Evolutionary conservation across 2,113 vertebrate species (phyloP), one percentile per base, ranked within the genome.

Genomic region (Etia nguti): DNA sequence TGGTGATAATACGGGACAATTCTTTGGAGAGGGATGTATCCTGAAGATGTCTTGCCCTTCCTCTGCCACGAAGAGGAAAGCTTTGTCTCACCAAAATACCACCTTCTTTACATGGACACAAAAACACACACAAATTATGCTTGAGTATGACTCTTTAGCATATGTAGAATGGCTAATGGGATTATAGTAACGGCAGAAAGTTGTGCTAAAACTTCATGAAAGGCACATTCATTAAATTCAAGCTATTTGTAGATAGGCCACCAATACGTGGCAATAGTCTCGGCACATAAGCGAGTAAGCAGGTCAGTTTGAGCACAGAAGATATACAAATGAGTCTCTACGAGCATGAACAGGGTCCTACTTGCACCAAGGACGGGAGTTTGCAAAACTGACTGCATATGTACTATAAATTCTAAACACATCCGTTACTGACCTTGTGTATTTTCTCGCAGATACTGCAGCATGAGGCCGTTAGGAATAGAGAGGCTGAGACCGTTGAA

Each of bases 401-500:
- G 10, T 18, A 52, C 4, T 56, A 3, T 54, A 65, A 13, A 36
- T 50, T 59, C 12, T 29, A 5, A 46, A 15, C 9, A 29, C 73
- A 26, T 22, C 38, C 8, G 8, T 82, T 77, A 75, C 88, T 77
- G 34, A 95, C 89, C 95, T 96, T 95, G 83, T 65, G 86, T 57
- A 5, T 92, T 88, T 57, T 97, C 96, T 46, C 88, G 91, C n/a
- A 96, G 86, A 90, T 98, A 97, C 56, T 96, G 95, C 85, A 99
- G 80, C 16, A 97, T 90, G 0, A 99, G 96, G 22, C 98, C 98
- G 90, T 85, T 98, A 55, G 98, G 98, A 90, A 97, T 96, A 75
- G 97, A 99, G 48, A 97, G 88, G 3, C 94, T 97, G 57, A 99
- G 95, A 83, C 91, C 94, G 6, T 89, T 96, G 88, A 97, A 97